Percentiles rank a stretch among this genome's conserved stretches.
Conservation (phyloP, 2,888 invertebrate genomes). For the Chymomyza caudatula region DNA sequence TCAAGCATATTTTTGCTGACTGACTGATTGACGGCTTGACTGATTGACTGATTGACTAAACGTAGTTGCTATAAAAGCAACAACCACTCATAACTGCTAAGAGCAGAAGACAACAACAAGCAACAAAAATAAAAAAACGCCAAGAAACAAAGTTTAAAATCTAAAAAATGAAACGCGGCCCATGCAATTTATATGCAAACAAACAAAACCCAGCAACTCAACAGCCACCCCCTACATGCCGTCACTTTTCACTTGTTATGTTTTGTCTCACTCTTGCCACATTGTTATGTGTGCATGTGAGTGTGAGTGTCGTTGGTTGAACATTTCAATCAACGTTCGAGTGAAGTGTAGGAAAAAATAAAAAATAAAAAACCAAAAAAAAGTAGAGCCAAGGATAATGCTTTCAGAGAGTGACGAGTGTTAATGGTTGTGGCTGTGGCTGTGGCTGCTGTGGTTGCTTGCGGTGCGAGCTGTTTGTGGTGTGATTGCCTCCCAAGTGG, state of each 20-base stretch:
- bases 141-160: constrained; percentile 44
- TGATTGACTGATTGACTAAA: neutral
- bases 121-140: constrained; percentile 12
- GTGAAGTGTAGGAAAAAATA: constrained; percentile 52
- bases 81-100: constrained; percentile 38
- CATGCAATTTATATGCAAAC: constrained; percentile 71
- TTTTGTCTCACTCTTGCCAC: constrained; percentile 21
- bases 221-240: constrained; percentile 16
- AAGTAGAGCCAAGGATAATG: constrained; percentile 69
- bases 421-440: constrained; percentile 8
- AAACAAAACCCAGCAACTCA: constrained; percentile 65
- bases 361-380: constrained; percentile 35
- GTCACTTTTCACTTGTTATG: constrained; percentile 29
- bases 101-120: constrained; percentile 34
- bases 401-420: constrained; percentile 10
- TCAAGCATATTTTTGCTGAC: too few relatives aligned
- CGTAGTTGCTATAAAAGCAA: constrained; percentile 12
- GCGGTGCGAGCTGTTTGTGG: constrained; percentile 9
- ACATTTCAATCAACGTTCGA: constrained; percentile 72
- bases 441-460: constrained; percentile 29
- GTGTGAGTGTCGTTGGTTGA: constrained; percentile 32
- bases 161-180: constrained; percentile 46
- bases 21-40: too few relatives aligned
- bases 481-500: constrained; percentile 49
- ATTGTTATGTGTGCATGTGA: constrained; percentile 35